These are phyloP conservation scores for Scalopus aquaticus DNA, from an alignment of 2,113 vertebrate genomes.

Conservation along the genomic window DNA sequence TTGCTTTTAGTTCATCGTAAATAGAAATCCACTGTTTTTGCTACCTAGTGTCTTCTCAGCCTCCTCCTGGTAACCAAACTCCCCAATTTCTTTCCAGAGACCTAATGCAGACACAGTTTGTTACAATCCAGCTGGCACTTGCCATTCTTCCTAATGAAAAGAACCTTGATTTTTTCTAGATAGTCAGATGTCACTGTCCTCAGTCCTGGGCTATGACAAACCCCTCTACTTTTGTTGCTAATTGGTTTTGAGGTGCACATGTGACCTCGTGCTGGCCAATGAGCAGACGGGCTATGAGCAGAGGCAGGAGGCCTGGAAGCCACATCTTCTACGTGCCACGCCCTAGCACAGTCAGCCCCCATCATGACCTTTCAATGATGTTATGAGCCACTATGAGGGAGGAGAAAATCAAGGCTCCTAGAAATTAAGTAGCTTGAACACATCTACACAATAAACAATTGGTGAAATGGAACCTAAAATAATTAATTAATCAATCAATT, in stretches of 20 bases:
- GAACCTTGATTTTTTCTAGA: background rate
- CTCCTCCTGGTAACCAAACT: background rate
- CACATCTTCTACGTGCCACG: rapidly evolving
- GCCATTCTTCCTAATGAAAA: background rate
- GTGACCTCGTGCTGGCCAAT: background rate
- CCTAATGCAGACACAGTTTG: background rate
- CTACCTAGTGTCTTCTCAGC: background rate
- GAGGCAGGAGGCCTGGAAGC: background rate
- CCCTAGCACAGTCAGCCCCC: background rate
- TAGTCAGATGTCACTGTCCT: background rate
- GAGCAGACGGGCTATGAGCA: background rate
- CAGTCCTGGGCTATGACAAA: background rate
- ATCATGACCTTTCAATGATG: background rate
- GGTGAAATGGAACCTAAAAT: background rate
- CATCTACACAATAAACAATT: background rate
- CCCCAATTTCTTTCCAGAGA: background rate
- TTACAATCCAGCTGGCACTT: background rate
- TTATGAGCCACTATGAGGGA: background rate
- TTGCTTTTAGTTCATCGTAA: background rate
- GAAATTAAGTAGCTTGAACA: background rate
- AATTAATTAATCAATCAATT: background rate
- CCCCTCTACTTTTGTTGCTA: background rate
- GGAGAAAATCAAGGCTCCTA: background rate
- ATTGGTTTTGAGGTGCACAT: background rate
- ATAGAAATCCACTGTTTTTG: background rate